Evolutionary conservation across 2,888 invertebrate genomes (phyloP).

Genomic region (Rhagonycha fulva): DNA sequence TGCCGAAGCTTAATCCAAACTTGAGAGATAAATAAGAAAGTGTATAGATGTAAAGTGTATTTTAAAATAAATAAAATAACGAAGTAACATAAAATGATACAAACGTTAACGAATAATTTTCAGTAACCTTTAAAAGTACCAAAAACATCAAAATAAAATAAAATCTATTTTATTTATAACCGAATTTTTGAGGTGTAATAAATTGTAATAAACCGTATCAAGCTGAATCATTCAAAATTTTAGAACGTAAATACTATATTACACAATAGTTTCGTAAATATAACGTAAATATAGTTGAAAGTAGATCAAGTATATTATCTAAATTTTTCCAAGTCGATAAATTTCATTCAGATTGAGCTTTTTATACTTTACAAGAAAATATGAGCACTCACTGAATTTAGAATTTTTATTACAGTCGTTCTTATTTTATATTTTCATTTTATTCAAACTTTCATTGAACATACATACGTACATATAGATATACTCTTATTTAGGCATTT

Average conservation of each 20-base stretch:
- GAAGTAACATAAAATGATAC: background rate
- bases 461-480: background rate
- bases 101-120: too few species aligned
- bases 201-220: background rate
- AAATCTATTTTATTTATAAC: background rate
- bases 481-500: background rate
- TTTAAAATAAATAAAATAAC: background rate
- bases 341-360: background rate
- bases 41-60: background rate
- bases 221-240: background rate
- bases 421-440: background rate
- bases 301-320: background rate
- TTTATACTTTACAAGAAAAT: background rate
- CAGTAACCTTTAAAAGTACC: background rate
- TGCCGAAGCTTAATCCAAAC: too few species aligned
- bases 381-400: background rate
- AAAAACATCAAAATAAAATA: background rate
- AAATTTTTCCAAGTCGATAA: background rate
- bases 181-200: background rate
- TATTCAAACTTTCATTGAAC: background rate
- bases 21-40: background rate
- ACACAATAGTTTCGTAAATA: background rate
- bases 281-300: background rate
- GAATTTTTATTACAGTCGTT: background rate
- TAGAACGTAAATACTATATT: background rate